Evolutionary conservation across 2,113 vertebrate species (phyloP).

Genomic region (Urocitellus parryii): DNA sequence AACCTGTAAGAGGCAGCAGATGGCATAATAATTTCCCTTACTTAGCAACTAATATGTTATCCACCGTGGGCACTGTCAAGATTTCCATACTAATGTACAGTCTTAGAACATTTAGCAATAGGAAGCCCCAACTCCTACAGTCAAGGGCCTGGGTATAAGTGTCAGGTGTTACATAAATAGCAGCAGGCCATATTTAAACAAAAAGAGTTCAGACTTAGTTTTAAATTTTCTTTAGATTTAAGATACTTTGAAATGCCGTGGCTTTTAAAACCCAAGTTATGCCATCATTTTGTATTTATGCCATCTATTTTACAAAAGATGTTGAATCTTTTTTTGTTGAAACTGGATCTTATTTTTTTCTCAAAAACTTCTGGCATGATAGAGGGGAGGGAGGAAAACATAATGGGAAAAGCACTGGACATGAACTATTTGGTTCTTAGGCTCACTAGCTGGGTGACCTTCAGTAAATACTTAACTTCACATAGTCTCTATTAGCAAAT

Average conservation of each 20-base stretch:
- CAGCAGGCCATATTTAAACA: not conserved
- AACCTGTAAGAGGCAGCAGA: constrained; percentile 52
- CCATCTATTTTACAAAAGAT: constrained; percentile 33
- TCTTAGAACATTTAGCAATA: constrained; percentile 52
- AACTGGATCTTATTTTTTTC: not conserved
- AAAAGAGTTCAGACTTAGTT: constrained; percentile 1
- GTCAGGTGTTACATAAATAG: constrained; percentile 4
- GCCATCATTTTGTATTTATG: constrained; percentile 1
- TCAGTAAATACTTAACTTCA: not conserved
- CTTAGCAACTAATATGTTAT: constrained; percentile 63
- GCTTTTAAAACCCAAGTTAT: constrained; percentile 1
- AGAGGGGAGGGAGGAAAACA: not conserved
- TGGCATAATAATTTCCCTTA: constrained; percentile 61
- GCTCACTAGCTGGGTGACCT: not conserved
- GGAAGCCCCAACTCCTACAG: not conserved
- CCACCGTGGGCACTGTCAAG: not conserved
- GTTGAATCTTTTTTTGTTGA: not conserved
- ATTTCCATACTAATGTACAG: constrained; percentile 46
- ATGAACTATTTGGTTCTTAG: not conserved
- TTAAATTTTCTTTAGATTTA: constrained; percentile 44
- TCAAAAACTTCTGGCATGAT: not conserved
- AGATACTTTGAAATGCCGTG: not conserved
- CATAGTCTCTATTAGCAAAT: not conserved
- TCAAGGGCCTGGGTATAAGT: not conserved
- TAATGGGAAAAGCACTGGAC: not conserved